Base-by-base conservation (phyloP, 2,113 vertebrate genomes). In the Vulpes ferrilata region DNA sequence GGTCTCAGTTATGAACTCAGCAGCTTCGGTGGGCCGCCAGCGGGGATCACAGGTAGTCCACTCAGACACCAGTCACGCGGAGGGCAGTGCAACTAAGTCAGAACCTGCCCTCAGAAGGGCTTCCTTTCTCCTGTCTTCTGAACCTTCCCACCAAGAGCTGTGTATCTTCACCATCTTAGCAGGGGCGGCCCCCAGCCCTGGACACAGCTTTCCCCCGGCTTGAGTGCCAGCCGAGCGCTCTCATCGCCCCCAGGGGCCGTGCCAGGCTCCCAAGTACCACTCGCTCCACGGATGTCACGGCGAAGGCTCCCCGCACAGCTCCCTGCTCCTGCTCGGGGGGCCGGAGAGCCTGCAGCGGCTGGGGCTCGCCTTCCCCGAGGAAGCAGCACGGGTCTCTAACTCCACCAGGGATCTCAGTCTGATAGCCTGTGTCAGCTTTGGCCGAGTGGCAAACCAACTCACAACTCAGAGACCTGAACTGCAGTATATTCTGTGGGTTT, bases 201-300 rank as follows among this genome's bases (percentile, higher is more conserved):
- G 25, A 53, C 1, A 0, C 1, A 0, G 64, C 43, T 8, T 48
- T 22, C 22, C 25, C 25, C 8, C 12, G 4, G 15, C 65, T 48
- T 0, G 9, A 82, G 78, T 30, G 22, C 65, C 65, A 57, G 48
- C 27, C 3, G 43, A 55, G 13, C 4, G 17, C 51, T 2, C 35
- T 62, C 5, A 0, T 30, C 13, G 48, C 84, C 35, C 22, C 48
- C 2, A 5, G 27, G n/a, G 76, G 13, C 48, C 0, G 1, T 3
- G 27, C 30, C 62, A 27, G 73, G 15, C 73, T n/a, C 35, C 35
- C 64, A 48, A 35, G 35, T 25, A 57, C 64, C 35, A 1, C 62
- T 35, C 35, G 35, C 35, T 5, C 43, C 43, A 43, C 43, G 7
- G 43, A 43, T 43, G 0, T 48, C 12, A 2, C 27, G 6, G 57